Conservation (phyloP, 2,888 invertebrate species). For the Margaritifera margaritifera region DNA sequence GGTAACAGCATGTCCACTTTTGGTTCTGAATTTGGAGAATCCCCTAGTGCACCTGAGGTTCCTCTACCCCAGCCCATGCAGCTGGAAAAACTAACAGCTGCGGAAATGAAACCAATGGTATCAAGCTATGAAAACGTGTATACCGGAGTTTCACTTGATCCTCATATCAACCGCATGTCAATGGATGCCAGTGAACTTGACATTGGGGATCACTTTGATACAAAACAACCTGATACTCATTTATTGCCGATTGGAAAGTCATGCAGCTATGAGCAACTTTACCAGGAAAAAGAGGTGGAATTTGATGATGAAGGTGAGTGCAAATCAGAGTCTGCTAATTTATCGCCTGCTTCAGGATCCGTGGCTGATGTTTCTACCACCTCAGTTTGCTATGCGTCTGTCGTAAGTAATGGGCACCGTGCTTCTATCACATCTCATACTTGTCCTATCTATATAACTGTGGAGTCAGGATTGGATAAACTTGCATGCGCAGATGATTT, state of each 20-base stretch:
- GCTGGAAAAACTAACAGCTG: constrained; percentile 33
- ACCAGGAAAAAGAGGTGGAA: constrained; percentile 39
- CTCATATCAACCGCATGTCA: constrained; percentile 49
- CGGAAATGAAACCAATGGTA: constrained; percentile 37
- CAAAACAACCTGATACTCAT: constrained; percentile 58
- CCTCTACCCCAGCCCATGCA: constrained; percentile 36
- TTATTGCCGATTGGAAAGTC: constrained; percentile 48
- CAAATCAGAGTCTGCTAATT: constrained; percentile 28
- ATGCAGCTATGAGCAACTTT: constrained; percentile 65
- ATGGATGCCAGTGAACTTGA: constrained; percentile 56
- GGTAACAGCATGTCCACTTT: constrained; percentile 58
- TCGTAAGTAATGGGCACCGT: constrained; percentile 15
- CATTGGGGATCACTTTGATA: constrained; percentile 66
- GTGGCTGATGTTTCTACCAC: constrained; percentile 23
- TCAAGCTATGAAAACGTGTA: constrained; percentile 63
- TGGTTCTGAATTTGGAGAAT: constrained; percentile 51
- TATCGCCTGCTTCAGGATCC: constrained; percentile 38
- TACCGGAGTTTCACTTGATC: constrained; percentile 51
- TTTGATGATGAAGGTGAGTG: constrained; percentile 46
- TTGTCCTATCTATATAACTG: constrained; percentile 61
- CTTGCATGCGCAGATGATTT: constrained; percentile 35
- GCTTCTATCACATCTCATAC: constrained; percentile 29
- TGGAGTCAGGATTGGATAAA: constrained; percentile 61
- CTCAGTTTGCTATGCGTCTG: constrained; percentile 4
- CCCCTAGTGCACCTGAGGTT: constrained; percentile 11